Evolutionary conservation across 2,888 invertebrate genomes (phyloP), one percentile per base, ranked within the genome.

Genomic region (Tanytarsus gracilentus): DNA sequence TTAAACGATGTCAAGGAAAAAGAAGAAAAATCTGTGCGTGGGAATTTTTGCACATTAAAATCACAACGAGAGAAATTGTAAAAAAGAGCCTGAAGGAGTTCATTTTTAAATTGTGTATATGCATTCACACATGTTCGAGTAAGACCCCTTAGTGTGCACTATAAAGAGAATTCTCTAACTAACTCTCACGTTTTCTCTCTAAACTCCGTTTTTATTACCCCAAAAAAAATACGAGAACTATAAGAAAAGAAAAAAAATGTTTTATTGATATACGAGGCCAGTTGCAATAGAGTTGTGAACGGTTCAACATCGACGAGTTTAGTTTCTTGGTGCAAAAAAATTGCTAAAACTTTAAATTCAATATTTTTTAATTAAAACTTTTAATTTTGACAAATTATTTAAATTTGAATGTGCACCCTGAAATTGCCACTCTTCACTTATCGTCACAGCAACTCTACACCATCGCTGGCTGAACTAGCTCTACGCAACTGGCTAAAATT

Each of bases 221-320:
- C 40, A 36, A 55, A 30, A 58, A 36, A 16, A 51, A 53, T n/a
- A 53, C 11, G n/a, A 3, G 21, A 27, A 53, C 30, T 21, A 36
- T 29, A 51, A 16, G 9, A 29, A 55, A 36, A 36, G n/a, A n/a
- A 40, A 40, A 39, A 30, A 40, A 36, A 39, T 21, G 44, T 25
- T 5, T 21, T 48, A 58, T 27, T 44, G 44, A 44, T 44, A 44
- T 44, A 23, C 18, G 23, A 18, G 44, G 39, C 25, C 58, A 58
- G 58, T 58, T 58, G 58, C 58, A 58, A 58, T 58, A 58, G 39
- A 40, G 58, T 27, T 48, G 58, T 40, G 27, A 44, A 48, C 58
- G 58, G 48, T 29, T 58, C 29, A 58, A 58, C 58, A 58, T 44
- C 58, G 30, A 48, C 44, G 21, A 11, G 11, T 16, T 44, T 18